phyloP scores from a whole-genome alignment of 2,888 invertebrate species.

The Conomelus anceps region DNA sequence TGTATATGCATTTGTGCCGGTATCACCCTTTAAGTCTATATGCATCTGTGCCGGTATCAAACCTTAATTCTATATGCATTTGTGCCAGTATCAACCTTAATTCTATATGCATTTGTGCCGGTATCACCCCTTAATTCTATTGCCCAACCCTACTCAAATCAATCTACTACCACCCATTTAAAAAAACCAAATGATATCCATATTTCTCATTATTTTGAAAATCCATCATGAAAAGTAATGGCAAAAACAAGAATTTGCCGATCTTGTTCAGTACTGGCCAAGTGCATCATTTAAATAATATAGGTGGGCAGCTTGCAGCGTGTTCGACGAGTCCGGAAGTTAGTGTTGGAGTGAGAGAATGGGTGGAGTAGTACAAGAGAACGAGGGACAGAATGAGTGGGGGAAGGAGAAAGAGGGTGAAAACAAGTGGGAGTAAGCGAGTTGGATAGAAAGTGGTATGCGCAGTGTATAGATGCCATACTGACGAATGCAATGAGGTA shows the following conservation, averaged over 20 bases:
- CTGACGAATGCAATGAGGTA: background rate
- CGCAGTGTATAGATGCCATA: background rate
- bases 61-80: no score
- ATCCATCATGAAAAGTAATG: background rate
- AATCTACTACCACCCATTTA: no score
- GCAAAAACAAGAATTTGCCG: no score
- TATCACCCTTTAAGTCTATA: no score
- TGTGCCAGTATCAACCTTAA: no score
- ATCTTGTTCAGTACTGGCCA: background rate
- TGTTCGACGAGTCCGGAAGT: background rate
- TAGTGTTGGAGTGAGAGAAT: conserved; percentile 9
- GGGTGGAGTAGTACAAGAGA: background rate
- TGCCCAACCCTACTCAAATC: no score
- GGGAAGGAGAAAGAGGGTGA: background rate
- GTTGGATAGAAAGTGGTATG: background rate
- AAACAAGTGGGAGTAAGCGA: background rate
- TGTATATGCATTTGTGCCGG: no score
- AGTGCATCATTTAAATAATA: background rate
- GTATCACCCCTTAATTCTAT: no score
- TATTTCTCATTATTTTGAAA: background rate
- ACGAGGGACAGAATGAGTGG: background rate
- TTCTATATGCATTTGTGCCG: no score
- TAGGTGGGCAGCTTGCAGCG: background rate
- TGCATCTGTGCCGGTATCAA: no score
- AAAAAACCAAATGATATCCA: no score